Evolutionary conservation across 2,888 invertebrate genomes (phyloP), one percentile per base, ranked within the genome.

Genomic region (Chromoteleia sp.): DNA sequence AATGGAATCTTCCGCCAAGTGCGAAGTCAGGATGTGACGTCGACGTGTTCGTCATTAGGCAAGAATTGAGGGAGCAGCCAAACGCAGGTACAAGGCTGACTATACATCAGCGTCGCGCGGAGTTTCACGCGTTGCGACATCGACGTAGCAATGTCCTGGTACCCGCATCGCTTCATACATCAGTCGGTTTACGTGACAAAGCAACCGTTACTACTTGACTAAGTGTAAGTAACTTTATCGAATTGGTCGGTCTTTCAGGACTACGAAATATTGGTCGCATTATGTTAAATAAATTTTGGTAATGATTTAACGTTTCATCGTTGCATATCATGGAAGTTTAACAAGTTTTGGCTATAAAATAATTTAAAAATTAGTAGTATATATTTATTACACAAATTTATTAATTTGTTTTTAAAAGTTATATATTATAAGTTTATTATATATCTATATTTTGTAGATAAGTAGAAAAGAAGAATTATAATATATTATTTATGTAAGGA

Each of bases 31-130:
- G 59, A 75, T 78, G 74, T 71, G 67, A 78, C 76, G 71, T 78
- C 54, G 75, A 70, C 71, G 65, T 58, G 58, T 68, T 82, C 82
- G 71, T 82, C 71, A 79, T 82, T 79, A 79, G 71, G 43, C 65
- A 59, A 63, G 75, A 71, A 79, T 82, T 76, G 79, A 82, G 67
- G 14, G 61, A 73, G 81, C 73, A 65, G 73, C 68, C 70, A 63
- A 70, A 58, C 45, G 71, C 79, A 83, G 84, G 84, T 85, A 85
- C 83, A 86, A 85, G 88, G 75, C 84, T 19, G 61, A 81, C 85
- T 81, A 87, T 88, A 87, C 77, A 85, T 88, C 87, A 88, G 85
- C 85, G 86, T 86, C 86, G 83, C 56, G 82, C 70, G 71, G 78
- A 78, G 85, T 87, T 88, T 86, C 85, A 85, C 86, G 87, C 86